A percentile compares a stretch with the other conserved stretches of the same genome.
Evolutionary conservation across 2,888 invertebrate genomes (phyloP).

Genomic region (Arge pagana): DNA sequence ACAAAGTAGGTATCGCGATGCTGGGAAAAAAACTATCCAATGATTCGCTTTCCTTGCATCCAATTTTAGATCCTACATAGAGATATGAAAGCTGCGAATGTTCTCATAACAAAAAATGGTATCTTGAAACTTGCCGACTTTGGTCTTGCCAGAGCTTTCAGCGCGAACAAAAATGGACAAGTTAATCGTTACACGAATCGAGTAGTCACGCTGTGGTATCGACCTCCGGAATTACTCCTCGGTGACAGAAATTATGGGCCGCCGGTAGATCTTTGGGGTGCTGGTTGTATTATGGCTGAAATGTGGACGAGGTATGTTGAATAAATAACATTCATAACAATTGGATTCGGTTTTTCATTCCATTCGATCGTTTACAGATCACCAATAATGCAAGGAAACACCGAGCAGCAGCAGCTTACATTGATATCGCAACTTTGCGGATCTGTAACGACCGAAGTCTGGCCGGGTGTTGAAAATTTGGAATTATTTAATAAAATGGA

Average conservation of each 20-base stretch:
- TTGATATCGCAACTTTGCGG: slow-evolving; percentile 96
- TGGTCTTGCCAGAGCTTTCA: slow-evolving; percentile 93
- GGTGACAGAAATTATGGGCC: slow-evolving; percentile 95
- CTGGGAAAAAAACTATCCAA: not conserved
- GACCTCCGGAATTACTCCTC: slow-evolving; percentile 71
- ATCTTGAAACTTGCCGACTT: slow-evolving; percentile 96
- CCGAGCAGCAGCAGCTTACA: slow-evolving; percentile 94
- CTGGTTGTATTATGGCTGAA: slow-evolving; percentile 99
- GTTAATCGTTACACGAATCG: slow-evolving; percentile 94
- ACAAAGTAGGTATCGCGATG: slow-evolving; percentile 67
- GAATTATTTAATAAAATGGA: slow-evolving; percentile 89
- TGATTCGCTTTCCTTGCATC: not conserved
- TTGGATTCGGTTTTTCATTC: not conserved
- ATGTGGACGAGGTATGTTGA: slow-evolving; percentile 94
- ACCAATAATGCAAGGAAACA: slow-evolving; percentile 95
- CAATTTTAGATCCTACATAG: slow-evolving; percentile 76
- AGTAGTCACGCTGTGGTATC: slow-evolving; percentile 96
- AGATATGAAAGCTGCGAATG: slow-evolving; percentile 99
- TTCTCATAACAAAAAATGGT: slow-evolving; percentile 93
- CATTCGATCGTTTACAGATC: slow-evolving; percentile 58
- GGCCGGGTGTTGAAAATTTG: slow-evolving; percentile 90
- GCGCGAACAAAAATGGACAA: slow-evolving; percentile 82
- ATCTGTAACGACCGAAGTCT: slow-evolving; percentile 89
- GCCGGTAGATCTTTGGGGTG: slow-evolving; percentile 96
- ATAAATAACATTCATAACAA: not conserved